phyloP scores from a whole-genome alignment of 2,888 invertebrate species.

The Vanessa cardui region DNA sequence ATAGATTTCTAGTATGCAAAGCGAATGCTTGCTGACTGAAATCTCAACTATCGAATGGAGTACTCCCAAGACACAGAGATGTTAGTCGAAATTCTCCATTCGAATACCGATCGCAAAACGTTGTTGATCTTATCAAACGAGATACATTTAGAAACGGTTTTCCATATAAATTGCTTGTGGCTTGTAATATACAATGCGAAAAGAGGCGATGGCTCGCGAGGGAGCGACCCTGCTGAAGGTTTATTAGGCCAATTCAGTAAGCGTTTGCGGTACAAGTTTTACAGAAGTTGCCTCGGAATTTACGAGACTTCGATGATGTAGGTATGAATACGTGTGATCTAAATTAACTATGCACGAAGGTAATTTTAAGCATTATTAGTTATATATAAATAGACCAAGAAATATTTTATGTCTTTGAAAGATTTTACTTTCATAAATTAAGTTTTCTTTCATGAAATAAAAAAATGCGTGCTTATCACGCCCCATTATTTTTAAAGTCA shows the following conservation, averaged over 20 bases:
- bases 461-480: no score
- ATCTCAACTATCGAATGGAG: conserved; percentile 38
- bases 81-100: conserved; percentile 40
- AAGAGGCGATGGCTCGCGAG: conserved; percentile 61
- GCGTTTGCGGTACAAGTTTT: conserved; percentile 46
- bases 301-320: conserved; percentile 35
- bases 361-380: not conserved
- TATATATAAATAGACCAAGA: no score
- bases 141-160: conserved; percentile 62
- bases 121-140: conserved; percentile 57
- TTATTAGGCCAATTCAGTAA: conserved; percentile 49
- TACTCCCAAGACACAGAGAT: conserved; percentile 39
- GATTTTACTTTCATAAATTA: no score
- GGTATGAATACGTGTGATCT: conserved; percentile 20
- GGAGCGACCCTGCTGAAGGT: conserved; percentile 53
- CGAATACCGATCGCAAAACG: conserved; percentile 41
- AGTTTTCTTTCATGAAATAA: no score
- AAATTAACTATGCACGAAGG: not conserved
- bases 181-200: conserved; percentile 59
- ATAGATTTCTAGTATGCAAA: conserved; percentile 39
- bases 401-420: no score
- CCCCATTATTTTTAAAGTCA: no score
- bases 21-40: conserved; percentile 40
- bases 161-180: conserved; percentile 69
- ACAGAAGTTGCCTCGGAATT: conserved; percentile 39